Percentiles rank a stretch among this genome's conserved stretches.
These are phyloP conservation scores for Luscinia megarhynchos DNA, from an alignment of 2,797 vertebrate species.

Conservation along the genomic window DNA sequence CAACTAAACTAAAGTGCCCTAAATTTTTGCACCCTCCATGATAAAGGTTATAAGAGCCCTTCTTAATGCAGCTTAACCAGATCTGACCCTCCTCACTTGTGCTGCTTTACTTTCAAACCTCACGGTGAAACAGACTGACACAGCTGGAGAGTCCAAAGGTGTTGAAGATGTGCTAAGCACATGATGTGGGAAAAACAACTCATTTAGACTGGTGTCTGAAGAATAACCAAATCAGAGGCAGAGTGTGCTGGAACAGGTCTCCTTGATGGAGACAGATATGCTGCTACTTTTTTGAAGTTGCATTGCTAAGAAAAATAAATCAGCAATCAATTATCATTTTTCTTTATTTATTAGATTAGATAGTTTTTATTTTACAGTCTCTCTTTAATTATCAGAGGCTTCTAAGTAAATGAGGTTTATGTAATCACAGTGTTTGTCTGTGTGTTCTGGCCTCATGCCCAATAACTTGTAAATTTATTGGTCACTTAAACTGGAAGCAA, in stretches of 20 bases:
- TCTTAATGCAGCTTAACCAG: background rate
- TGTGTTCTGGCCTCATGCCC: background rate
- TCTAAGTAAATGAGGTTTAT: background rate
- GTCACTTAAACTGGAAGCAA: background rate
- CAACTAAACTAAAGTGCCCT: background rate
- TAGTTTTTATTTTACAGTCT: background rate
- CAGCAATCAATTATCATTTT: background rate
- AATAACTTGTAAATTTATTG: background rate
- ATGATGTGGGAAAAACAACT: background rate
- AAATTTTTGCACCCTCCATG: background rate
- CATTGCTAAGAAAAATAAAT: background rate
- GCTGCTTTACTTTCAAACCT: background rate
- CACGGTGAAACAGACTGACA: background rate
- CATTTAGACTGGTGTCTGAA: background rate
- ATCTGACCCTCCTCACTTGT: background rate
- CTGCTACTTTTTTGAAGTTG: background rate
- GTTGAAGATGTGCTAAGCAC: background rate
- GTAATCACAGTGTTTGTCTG: background rate
- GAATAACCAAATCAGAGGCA: background rate
- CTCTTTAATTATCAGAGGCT: background rate
- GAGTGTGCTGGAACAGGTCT: background rate
- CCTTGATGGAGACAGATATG: background rate
- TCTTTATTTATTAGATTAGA: background rate
- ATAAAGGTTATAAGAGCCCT: background rate
- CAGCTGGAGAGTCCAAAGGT: background rate